Base-by-base conservation (phyloP, 1,140 invertebrate species). In the Manduca sexta region DNA sequence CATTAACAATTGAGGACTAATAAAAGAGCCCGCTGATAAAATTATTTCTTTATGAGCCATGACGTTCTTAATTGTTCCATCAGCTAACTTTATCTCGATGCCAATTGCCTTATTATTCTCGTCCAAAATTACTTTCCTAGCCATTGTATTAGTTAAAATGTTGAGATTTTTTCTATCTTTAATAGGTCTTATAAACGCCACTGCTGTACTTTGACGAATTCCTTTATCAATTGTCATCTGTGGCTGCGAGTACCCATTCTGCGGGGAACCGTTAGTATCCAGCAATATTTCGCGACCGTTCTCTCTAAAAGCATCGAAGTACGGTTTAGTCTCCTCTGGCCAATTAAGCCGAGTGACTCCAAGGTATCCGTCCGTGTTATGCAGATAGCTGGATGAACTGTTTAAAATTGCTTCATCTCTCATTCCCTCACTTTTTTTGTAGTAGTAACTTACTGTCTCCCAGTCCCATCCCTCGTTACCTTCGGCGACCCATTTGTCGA, bases 381-480 rank as follows among this genome's bases (percentile, higher is more conserved):
- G 52, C 0, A 41, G 41, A 3, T 21, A 12, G 1, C n/a, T 17
- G 12, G 16, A 45, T 5, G 33, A 79, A 14, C 89, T 90, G 15
- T 77, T 84, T n/a, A 88, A 80, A 14, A 94, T 64, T 60, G 93
- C 93, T 0, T 92, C 91, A 75, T 94, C 94, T 4, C 92, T 81
- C 63, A 94, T 92, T 54, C 94, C 92, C 72, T 96, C 94, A 0
- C 92, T 94, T 72, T 95, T 96, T 41, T 92, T 92, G 67, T 96
- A 97, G 56, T 96, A 96, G 1, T 89, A 88, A 0, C 95, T 65
- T 0, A 94, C 92, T 31, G 93, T 88, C 2, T 93, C 86, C 74
- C 94, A 98, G 1, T 91, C 92, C 97, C 97, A 98, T 1, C 94
- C 92, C 0, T 89, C 72, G 65, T 96, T 94, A 0, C 96, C 96